Evolutionary conservation across 1,140 invertebrate genomes (phyloP).

Genomic region (Bombus turneri): DNA sequence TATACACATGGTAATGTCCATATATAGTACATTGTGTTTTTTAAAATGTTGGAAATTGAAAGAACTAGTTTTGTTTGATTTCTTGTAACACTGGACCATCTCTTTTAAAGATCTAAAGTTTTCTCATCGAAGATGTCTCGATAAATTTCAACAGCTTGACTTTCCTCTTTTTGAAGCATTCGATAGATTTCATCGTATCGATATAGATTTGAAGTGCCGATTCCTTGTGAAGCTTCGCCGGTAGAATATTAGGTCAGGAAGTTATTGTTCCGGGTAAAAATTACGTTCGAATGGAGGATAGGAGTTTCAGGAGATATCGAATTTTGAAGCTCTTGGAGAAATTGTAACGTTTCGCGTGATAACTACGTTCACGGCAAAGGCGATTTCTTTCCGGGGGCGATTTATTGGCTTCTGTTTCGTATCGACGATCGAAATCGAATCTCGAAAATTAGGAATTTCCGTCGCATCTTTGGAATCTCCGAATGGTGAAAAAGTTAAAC

Average conservation of each 20-base stretch:
- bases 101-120: too few species aligned
- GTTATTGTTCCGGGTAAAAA: slow-evolving; percentile 16
- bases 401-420: slow-evolving; percentile 25
- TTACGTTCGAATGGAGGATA: not conserved
- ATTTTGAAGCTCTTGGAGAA: slow-evolving; percentile 12
- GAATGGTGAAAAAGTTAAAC: not conserved
- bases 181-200: too few species aligned
- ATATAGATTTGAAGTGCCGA: too few species aligned
- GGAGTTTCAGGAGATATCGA: slow-evolving; percentile 2
- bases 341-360: slow-evolving; percentile 5
- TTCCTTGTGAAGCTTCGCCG: too few species aligned
- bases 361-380: not conserved
- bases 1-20: too few species aligned
- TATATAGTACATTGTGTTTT: too few species aligned
- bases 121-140: too few species aligned
- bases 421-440: not conserved
- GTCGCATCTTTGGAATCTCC: not conserved
- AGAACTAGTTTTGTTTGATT: too few species aligned
- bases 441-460: not conserved
- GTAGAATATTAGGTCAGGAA: not conserved
- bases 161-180: too few species aligned
- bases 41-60: too few species aligned
- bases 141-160: too few species aligned
- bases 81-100: too few species aligned
- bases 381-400: not conserved